Percentiles rank a stretch among this genome's conserved stretches.
phyloP scores from a whole-genome alignment of 2,113 vertebrate genomes.

The Todiramphus chloris region DNA sequence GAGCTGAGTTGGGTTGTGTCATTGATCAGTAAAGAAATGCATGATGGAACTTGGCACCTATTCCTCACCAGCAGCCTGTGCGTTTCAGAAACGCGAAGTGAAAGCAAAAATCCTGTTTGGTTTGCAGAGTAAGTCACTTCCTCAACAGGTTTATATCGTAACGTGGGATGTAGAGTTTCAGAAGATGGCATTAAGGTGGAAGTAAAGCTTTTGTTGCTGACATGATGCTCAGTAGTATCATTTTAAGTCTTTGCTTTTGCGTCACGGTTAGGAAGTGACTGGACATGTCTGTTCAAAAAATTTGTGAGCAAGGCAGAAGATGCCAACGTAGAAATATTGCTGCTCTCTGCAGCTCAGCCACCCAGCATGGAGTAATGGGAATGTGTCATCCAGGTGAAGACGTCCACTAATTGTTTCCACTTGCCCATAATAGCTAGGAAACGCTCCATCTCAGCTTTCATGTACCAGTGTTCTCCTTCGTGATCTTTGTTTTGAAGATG shows the following conservation, averaged over 20 bases:
- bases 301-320: not conserved
- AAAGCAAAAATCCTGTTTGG: not conserved
- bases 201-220: not conserved
- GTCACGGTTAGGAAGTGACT: not conserved
- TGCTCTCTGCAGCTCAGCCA: not conserved
- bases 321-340: not conserved
- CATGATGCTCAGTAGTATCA: not conserved
- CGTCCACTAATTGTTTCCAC: not conserved
- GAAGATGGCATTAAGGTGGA: not conserved
- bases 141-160: not conserved
- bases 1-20: not conserved
- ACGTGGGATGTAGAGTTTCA: accelerated
- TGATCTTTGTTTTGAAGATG: not conserved
- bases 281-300: not conserved
- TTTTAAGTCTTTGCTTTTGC: not conserved
- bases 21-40: not conserved
- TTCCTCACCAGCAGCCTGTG: not conserved
- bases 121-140: not conserved
- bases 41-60: not conserved
- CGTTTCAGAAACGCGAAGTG: not conserved
- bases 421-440: not conserved
- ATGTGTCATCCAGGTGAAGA: not conserved
- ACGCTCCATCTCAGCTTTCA: not conserved
- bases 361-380: no score
- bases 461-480: not conserved